Conservation (phyloP, 1,140 invertebrate genomes). For the Antheraea mylitta region DNA sequence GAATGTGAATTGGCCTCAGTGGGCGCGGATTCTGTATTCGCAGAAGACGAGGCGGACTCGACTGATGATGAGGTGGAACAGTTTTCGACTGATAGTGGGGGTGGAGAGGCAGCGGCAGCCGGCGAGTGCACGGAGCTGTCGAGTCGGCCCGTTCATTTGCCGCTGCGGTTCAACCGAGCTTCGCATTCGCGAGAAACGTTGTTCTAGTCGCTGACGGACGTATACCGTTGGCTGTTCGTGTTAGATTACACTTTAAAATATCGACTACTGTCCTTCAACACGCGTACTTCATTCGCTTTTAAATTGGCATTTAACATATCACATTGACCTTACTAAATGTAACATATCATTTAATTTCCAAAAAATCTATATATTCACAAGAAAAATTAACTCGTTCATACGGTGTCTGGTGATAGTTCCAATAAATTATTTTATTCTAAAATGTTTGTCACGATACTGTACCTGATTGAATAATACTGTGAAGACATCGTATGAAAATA, state of each 20-base stretch:
- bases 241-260: constrained; percentile 61
- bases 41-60: constrained; percentile 84
- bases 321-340: constrained; percentile 27
- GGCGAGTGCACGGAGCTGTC: constrained; percentile 57
- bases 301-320: constrained; percentile 54
- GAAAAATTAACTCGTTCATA: constrained; percentile 5
- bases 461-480: constrained; percentile 5
- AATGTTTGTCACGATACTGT: constrained; percentile 2
- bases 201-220: constrained; percentile 55
- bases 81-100: constrained; percentile 89
- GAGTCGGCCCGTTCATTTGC: constrained; percentile 44
- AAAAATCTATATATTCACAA: too few relatives aligned
- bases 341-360: constrained; percentile 43
- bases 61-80: constrained; percentile 90
- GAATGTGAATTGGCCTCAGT: constrained; percentile 85
- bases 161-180: constrained; percentile 45
- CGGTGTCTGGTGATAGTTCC: constrained; percentile 2
- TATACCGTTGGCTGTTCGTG: constrained; percentile 47
- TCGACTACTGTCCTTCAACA: constrained; percentile 35
- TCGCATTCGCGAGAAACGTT: constrained; percentile 69
- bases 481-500: background rate
- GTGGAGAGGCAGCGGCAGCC: constrained; percentile 51
- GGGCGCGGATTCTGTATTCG: constrained; percentile 87
- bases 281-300: constrained; percentile 9
- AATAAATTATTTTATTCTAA: constrained; percentile 3